Evolutionary conservation across 1,140 invertebrate species (phyloP).

Genomic region (Rhyzopertha dominica): DNA sequence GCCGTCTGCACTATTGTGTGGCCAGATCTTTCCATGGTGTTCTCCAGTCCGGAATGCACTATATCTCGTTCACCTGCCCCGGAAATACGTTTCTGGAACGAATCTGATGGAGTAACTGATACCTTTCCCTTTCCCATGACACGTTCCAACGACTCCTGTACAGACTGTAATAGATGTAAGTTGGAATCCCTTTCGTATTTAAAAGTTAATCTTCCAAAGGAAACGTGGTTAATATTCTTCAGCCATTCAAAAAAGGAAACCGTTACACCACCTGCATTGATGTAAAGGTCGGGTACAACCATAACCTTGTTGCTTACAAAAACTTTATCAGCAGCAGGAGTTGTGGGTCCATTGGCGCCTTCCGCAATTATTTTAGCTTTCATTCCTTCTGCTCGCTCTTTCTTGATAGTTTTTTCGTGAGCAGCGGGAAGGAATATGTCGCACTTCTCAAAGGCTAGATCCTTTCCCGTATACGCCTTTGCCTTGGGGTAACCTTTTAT

Average conservation of each 20-base stretch:
- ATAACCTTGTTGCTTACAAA: slow-evolving; percentile 65
- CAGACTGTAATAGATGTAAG: slow-evolving; percentile 93
- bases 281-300: slow-evolving; percentile 76
- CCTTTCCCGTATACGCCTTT: slow-evolving; percentile 52
- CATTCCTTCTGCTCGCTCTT: slow-evolving; percentile 68
- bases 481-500: slow-evolving; percentile 82
- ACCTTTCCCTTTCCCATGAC: slow-evolving; percentile 89
- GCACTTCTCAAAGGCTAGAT: slow-evolving; percentile 65
- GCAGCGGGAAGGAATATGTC: slow-evolving; percentile 87
- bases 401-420: slow-evolving; percentile 74
- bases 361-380: slow-evolving; percentile 69
- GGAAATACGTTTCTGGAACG: slow-evolving; percentile 93
- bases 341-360: slow-evolving; percentile 86
- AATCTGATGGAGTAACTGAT: slow-evolving; percentile 87
- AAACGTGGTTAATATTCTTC: slow-evolving; percentile 88
- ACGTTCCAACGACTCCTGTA: slow-evolving; percentile 94
- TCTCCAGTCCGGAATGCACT: slow-evolving; percentile 97
- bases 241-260: slow-evolving; percentile 92
- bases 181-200: slow-evolving; percentile 99
- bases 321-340: slow-evolving; percentile 74
- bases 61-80: slow-evolving; percentile 99
- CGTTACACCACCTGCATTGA: slow-evolving; percentile 88
- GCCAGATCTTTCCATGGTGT: slow-evolving; percentile 96
- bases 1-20: slow-evolving; percentile 82
- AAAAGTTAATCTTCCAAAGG: slow-evolving; percentile 83